These are phyloP conservation scores for Hippopotamyrus pictus DNA, from an alignment of 2,797 vertebrate species.

Conservation along the genomic window DNA sequence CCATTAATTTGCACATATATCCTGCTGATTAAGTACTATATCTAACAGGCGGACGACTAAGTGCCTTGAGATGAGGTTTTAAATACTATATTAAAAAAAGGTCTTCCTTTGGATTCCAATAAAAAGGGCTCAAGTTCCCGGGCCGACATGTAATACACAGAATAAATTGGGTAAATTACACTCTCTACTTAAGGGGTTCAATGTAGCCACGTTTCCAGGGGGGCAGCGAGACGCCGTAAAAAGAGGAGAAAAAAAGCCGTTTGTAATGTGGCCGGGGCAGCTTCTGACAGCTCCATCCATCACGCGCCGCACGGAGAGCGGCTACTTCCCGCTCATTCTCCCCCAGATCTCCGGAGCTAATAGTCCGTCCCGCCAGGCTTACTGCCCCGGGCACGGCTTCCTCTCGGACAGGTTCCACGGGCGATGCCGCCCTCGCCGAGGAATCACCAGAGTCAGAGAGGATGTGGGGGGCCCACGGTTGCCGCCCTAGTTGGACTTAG, in stretches of 20 bases:
- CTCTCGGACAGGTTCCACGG: background rate
- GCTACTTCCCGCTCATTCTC: background rate
- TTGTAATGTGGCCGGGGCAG: background rate
- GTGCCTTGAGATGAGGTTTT: slow-evolving; percentile 24
- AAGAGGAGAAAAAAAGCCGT: background rate
- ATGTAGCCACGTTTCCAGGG: background rate
- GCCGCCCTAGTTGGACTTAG: background rate
- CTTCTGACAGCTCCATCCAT: slow-evolving; percentile 16
- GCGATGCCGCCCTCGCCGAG: background rate
- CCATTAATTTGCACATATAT: slow-evolving; percentile 52
- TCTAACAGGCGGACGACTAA: slow-evolving; percentile 38
- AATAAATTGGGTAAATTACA: background rate
- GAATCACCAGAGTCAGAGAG: background rate
- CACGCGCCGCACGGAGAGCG: background rate
- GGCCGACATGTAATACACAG: background rate
- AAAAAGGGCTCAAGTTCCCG: background rate
- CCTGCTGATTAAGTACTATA: slow-evolving; percentile 57
- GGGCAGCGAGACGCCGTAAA: background rate
- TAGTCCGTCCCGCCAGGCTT: background rate
- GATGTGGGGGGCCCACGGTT: background rate
- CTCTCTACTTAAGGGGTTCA: slow-evolving; percentile 11
- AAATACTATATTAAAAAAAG: slow-evolving; percentile 19
- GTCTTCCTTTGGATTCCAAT: slow-evolving; percentile 11
- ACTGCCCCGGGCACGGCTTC: background rate
- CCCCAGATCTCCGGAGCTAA: background rate